Base-by-base conservation (phyloP, 2,888 invertebrate genomes). In the Hedya salicella region DNA sequence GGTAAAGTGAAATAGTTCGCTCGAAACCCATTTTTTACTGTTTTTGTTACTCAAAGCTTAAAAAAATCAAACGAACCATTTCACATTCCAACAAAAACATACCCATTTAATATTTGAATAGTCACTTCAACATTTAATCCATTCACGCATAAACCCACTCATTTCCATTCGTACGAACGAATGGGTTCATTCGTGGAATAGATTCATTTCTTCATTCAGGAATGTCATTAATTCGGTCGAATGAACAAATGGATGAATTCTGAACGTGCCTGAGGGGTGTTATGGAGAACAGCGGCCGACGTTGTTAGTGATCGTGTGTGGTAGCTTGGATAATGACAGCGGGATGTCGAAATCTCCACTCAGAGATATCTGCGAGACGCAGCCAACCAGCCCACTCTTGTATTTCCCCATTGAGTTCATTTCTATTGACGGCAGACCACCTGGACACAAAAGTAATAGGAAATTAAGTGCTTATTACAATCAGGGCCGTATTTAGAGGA, bases 341-440 rank as follows among this genome's bases (percentile, higher is more conserved):
- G 95, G 95, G 52, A 97, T 94, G 75, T 95, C 95, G 79, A 95
- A 95, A 85, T 97, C 96, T 13, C 96, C 95, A 72, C 96, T 96
- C 56, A 97, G 90, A 1, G 96, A 95, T 75, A 97, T 94, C 86
- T 97, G 96, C 48, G 96, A 96, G 76, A 97, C 95, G 88, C 97
- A 97, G 39, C 97, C 97, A 44, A 95, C 92, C 68, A 97, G 94
- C 32, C 97, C 97, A 69, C 93, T 94, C 60, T 93, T 92, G 86
- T 96, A 97, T 83, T 95, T 95, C 61, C 95, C 94, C 73, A 94
- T 93, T 3, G 95, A 95, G 78, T 94, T 95, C 78, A 94, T 93
- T 72, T 95, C 94, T 79, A 96, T 95, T 75, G 96, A 95, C 60
- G 96, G 96, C 82, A 96, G 94, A 11, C 97, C 97, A 80, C 97